Evolutionary conservation across 2,113 vertebrate species (phyloP).

Genomic region (Clarias gariepinus): DNA sequence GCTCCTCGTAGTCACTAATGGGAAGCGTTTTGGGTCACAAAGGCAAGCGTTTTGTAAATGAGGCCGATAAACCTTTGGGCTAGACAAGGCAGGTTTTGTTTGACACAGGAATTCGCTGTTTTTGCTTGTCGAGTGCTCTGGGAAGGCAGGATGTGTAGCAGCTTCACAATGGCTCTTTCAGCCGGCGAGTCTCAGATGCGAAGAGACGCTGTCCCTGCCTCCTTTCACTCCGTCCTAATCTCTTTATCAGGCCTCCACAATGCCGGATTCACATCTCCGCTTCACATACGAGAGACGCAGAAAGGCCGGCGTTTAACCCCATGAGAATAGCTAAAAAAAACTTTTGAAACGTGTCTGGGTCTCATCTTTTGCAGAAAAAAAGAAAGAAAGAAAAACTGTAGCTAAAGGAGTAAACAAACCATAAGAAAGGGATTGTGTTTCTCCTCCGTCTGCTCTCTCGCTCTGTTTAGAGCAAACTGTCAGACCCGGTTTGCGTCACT

Average conservation of each 20-base stretch:
- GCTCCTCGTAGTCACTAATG: conserved; percentile 80
- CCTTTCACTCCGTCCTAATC: conserved; percentile 84
- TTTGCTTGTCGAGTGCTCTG: conserved; percentile 84
- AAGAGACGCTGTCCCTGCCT: conserved; percentile 81
- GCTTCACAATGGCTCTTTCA: conserved; percentile 92
- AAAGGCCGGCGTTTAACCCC: conserved; percentile 63
- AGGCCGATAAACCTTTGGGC: conserved; percentile 85
- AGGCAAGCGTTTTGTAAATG: conserved; percentile 94
- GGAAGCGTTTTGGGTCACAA: conserved; percentile 83
- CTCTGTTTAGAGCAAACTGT: conserved; percentile 44
- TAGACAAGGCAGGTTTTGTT: conserved; percentile 92
- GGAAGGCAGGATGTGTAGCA: conserved; percentile 89
- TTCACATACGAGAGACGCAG: not conserved
- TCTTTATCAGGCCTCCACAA: conserved; percentile 89
- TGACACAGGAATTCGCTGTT: conserved; percentile 84
- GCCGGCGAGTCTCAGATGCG: conserved; percentile 75
- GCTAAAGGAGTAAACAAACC: conserved; percentile 20
- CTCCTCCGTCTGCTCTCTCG: conserved; percentile 26
- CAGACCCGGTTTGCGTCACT: conserved; percentile 56
- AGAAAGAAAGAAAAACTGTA: not conserved
- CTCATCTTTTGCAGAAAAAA: conserved; percentile 10
- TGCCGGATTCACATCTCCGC: conserved; percentile 76
- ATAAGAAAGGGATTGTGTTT: conserved; percentile 5
- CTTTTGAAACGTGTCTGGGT: conserved; percentile 31
- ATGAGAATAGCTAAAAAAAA: conserved; percentile 41